Evolutionary conservation across 2,888 invertebrate species (phyloP), one percentile per base, ranked within the genome.

Genomic region (Lasioglossum villosulum): DNA sequence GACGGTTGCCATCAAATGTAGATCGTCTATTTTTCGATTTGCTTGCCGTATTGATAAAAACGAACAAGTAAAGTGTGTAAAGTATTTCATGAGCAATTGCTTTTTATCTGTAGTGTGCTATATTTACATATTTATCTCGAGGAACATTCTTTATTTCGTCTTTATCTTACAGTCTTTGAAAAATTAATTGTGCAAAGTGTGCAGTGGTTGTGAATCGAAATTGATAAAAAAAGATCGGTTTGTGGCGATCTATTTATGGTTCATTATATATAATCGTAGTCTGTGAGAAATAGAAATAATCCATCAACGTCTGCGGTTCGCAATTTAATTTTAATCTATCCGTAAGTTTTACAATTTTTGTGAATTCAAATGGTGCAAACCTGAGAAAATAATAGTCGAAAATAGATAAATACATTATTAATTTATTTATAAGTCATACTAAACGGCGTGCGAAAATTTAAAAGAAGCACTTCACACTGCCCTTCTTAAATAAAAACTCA

Each of bases 141-240:
- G 77, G 48, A 70, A 68, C 42, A 48, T 48, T 45, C 39, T 23
- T 30, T 66, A 66, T 30, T 66, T 66, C 34, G 30, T 10, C 34
- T 34, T 66, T 34, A 66, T 66, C 66, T 34, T 34, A 8, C 14
- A 52, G 66, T 23, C 66, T 66, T 66, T 66, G 66, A 66, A 48
- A 52, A 70, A 66, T 66, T 66, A 66, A 66, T 66, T 66, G 19
- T 66, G 66, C 66, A 66, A 66, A 66, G 34, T 8, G 30, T 34
- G 66, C 1, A 34, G 34, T 34, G 30, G 30, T 30, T 66, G 8
- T 66, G 19, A 34, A 66, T 34, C 10, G 8, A 34, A 66, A 66
- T 66, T 34, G 30, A 66, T 66, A 3, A 66, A 34, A n/a, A 63
- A 66, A 34, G 4, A 66, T 34, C 19, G 19, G 12, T 19, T 34